Base-by-base conservation (phyloP, 2,888 invertebrate species). In the Cantharis rustica region DNA sequence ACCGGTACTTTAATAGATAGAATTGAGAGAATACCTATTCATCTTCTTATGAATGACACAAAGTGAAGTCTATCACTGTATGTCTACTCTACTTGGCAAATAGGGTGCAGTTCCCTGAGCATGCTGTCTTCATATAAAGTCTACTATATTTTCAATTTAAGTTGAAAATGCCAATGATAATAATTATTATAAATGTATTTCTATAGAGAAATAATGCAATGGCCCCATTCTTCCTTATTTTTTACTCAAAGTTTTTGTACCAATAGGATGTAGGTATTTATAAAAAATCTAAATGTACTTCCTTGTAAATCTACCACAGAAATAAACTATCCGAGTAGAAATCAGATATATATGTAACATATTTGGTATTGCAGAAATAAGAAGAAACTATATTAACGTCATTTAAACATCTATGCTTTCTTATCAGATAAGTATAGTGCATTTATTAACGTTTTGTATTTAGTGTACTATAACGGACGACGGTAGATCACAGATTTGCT, bases 371-470 rank as follows among this genome's bases (percentile, higher is more conserved):
- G 71, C 71, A 75, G 61, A 13, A 70, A 69, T 47, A 61, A 69
- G 69, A 69, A 74, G 71, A 61, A 75, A 71, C 71, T 26, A 72
- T 72, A 75, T 75, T 75, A 75, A 75, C 69, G 75, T 71, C 75
- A 68, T 69, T 72, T 75, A 72, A 72, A 69, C 64, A 17, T 66
- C 64, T 72, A 69, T 68, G 69, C 68, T 69, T 72, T 72, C 69
- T 75, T 75, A 75, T 75, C 75, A 66, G 75, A 75, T 75, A 72
- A 66, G 13, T 66, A 23, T 23, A 66, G 26, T 11, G 26, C 16
- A 63, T 17, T 20, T 20, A 63, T 16, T 63, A 63, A 66, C 13
- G 23, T 23, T 66, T 20, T 66, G 23, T 20, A 66, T 66, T 20
- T 20, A 17, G 17, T 17, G 9, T 66, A 66, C n/a, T 20, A 20